Percentiles rank a stretch among this genome's conserved stretches.
phyloP scores from a whole-genome alignment of 2,113 vertebrate genomes.

The Epinephelus cyanopodus region DNA sequence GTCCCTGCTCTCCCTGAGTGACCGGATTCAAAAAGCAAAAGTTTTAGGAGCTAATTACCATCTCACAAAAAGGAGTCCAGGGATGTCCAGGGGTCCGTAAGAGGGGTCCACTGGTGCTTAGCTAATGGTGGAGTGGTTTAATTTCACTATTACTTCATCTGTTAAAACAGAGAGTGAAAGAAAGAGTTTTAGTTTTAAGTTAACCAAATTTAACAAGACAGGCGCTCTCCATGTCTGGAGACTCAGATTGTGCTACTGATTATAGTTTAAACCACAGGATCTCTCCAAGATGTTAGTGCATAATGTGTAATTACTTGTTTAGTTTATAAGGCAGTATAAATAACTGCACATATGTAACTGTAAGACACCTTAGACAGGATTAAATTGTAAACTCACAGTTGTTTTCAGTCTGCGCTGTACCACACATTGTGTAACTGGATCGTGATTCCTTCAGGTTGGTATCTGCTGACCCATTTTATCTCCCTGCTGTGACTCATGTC shows the following conservation, averaged over 20 bases:
- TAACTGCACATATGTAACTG: not conserved
- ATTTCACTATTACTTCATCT: constrained; percentile 26
- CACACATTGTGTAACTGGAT: constrained; percentile 20
- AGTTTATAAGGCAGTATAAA: not conserved
- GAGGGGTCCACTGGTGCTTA: constrained; percentile 6
- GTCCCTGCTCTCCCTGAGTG: constrained; percentile 9
- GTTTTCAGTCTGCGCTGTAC: constrained; percentile 2
- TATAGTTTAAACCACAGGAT: not conserved
- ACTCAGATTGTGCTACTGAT: not conserved
- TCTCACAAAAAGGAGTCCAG: constrained; percentile 8
- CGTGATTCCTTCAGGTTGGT: constrained; percentile 26
- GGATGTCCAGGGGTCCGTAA: not conserved
- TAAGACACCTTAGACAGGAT: not conserved
- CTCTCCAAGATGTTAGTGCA: not conserved
- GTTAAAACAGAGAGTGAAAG: not conserved
- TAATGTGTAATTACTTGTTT: not conserved
- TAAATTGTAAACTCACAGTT: not conserved
- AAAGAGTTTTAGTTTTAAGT: not conserved
- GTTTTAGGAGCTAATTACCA: constrained; percentile 52
- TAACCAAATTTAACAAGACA: not conserved
- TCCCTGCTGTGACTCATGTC: constrained; percentile 42
- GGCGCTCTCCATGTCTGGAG: not conserved
- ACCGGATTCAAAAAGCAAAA: constrained; percentile 20
- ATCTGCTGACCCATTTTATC: constrained; percentile 49
- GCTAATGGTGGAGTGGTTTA: constrained; percentile 16